phyloP scores from a whole-genome alignment of 2,888 invertebrate species.

The Caenorhabditis virilis region DNA sequence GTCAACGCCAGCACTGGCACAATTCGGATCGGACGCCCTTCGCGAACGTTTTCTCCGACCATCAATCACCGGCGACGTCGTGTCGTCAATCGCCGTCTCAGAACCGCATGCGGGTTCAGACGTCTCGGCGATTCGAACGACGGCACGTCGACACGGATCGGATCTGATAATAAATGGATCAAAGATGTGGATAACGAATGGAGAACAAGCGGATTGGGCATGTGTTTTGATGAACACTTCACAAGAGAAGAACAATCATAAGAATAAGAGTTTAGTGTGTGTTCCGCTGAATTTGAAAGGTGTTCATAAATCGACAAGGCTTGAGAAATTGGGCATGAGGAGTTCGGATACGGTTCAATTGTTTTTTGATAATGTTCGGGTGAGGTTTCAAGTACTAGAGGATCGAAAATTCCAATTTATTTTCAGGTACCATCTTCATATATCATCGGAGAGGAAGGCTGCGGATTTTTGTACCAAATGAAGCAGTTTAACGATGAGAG shows the following conservation, averaged over 20 bases:
- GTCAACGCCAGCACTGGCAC: constrained; percentile 73
- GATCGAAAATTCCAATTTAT: too few relatives aligned
- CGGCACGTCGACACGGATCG: constrained; percentile 70
- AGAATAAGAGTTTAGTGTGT: constrained; percentile 73
- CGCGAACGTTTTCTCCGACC: constrained; percentile 72
- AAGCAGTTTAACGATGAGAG: constrained; percentile 74
- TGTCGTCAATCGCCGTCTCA: constrained; percentile 73
- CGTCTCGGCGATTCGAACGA: constrained; percentile 73
- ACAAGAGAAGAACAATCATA: constrained; percentile 69
- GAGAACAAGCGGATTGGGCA: constrained; percentile 73
- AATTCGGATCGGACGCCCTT: constrained; percentile 69
- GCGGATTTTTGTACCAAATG: constrained; percentile 74
- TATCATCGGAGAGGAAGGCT: constrained; percentile 73
- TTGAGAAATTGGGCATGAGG: constrained; percentile 73
- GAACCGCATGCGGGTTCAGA: constrained; percentile 73
- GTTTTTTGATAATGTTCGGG: constrained; percentile 73
- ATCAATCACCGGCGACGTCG: constrained; percentile 71
- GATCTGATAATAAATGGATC: constrained; percentile 73
- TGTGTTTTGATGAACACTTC: constrained; percentile 73
- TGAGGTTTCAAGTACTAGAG: constrained; percentile 4
- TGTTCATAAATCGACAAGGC: constrained; percentile 68
- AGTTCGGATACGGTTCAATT: constrained; percentile 73
- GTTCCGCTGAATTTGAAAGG: constrained; percentile 69
- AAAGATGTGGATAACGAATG: constrained; percentile 75
- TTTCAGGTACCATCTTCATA: constrained; percentile 71